Evolutionary conservation across 2,888 invertebrate genomes (phyloP).

Genomic region (Melinaea marsaeus): DNA sequence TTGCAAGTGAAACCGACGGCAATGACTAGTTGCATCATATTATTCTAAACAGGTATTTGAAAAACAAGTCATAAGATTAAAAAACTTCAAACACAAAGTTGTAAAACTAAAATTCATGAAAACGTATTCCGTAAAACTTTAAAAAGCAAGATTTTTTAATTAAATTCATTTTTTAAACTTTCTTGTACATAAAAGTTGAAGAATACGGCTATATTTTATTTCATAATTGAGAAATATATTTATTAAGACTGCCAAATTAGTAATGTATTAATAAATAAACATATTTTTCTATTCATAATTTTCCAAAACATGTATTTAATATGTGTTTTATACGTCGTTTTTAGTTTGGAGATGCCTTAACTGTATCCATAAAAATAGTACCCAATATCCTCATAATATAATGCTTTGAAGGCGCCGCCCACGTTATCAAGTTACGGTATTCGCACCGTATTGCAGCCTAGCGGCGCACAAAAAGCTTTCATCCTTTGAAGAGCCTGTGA

Average conservation of each 20-base stretch:
- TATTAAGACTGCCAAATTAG: too few relatives aligned
- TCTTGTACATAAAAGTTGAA: neutral
- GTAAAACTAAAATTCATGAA: neutral
- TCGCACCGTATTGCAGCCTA: slow-evolving; percentile 16
- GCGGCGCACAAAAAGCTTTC: slow-evolving; percentile 45
- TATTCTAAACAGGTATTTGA: too few relatives aligned
- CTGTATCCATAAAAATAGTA: neutral
- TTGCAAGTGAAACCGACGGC: too few relatives aligned
- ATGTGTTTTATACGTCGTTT: too few relatives aligned
- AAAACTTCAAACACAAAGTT: neutral
- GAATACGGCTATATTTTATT: too few relatives aligned
- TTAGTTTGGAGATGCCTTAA: too few relatives aligned
- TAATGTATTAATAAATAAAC: too few relatives aligned
- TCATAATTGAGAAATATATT: too few relatives aligned
- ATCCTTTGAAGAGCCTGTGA: slow-evolving; percentile 57
- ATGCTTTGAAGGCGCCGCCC: slow-evolving; percentile 10
- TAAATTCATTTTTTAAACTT: neutral
- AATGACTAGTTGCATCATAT: too few relatives aligned
- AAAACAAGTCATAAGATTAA: too few relatives aligned
- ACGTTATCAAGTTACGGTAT: slow-evolving; percentile 10
- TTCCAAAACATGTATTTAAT: too few relatives aligned
- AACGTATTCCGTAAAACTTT: neutral
- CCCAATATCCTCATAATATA: slow-evolving; percentile 10
- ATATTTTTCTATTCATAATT: too few relatives aligned
- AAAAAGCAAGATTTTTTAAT: neutral